Conservation (phyloP, 2,888 invertebrate species). For the Pristionchus fissidentatus region DNA sequence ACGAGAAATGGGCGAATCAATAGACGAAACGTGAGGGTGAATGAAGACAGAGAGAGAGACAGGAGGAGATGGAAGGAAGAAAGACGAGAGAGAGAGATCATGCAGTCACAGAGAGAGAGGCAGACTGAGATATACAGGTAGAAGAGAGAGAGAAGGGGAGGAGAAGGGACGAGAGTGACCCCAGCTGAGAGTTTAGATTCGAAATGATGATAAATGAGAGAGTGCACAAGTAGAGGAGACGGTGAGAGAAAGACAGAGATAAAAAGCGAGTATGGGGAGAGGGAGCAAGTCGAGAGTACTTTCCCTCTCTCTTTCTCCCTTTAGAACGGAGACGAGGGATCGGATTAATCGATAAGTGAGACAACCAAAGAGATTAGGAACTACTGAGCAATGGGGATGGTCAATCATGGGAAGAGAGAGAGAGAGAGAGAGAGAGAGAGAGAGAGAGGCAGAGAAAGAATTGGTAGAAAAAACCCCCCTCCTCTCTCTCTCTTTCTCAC, state of each 20-base stretch:
- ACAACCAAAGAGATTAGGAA: neutral
- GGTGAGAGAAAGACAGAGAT: neutral
- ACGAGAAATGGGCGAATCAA: conserved; percentile 44
- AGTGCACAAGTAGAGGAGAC: neutral
- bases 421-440: neutral
- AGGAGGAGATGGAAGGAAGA: neutral
- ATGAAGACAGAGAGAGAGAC: neutral
- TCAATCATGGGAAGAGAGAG: neutral
- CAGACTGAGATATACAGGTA: neutral
- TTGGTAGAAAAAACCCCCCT: neutral
- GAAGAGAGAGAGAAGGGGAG: neutral
- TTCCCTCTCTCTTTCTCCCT: neutral
- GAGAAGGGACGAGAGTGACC: conserved; percentile 18
- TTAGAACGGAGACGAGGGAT: conserved; percentile 2
- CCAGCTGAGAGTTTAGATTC: conserved; percentile 43
- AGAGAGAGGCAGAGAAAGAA: neutral
- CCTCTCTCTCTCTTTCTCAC: neutral
- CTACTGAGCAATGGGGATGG: too few relatives aligned
- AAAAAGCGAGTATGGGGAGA: neutral
- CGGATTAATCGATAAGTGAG: conserved; percentile 17
- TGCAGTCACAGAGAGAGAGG: neutral
- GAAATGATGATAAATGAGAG: conserved; percentile 37
- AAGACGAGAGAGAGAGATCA: neutral
- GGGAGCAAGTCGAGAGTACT: neutral
- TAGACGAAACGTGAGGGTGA: conserved; percentile 35